These are phyloP conservation scores for Plebejus melissa DNA, from an alignment of 2,888 invertebrate genomes.

Conservation along the genomic window DNA sequence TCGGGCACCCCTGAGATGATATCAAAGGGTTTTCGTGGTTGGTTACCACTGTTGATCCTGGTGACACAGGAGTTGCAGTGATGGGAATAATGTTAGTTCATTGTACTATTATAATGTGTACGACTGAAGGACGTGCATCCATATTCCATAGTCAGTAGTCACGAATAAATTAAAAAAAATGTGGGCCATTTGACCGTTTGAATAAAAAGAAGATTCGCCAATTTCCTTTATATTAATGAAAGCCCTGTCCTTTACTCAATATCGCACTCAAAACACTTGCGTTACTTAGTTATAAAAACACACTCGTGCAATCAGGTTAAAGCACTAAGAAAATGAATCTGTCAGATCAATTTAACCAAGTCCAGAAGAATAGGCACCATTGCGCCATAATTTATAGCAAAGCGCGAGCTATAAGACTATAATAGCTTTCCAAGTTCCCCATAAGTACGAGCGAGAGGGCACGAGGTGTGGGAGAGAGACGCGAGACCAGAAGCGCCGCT, in stretches of 20 bases:
- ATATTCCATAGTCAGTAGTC: no score
- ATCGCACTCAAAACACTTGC: not conserved
- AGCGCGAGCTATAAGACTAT: slow-evolving; percentile 64
- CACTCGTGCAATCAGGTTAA: slow-evolving; percentile 18
- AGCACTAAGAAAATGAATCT: slow-evolving; percentile 49
- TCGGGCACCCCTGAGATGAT: no score
- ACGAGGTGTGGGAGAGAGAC: slow-evolving; percentile 51
- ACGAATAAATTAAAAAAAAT: no score
- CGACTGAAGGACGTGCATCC: no score
- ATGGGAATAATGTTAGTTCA: no score
- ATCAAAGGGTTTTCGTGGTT: no score
- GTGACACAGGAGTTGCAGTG: no score
- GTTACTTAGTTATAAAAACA: not conserved
- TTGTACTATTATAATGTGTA: no score
- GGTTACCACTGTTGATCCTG: no score
- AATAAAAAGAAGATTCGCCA: not conserved
- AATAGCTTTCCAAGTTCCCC: slow-evolving; percentile 73
- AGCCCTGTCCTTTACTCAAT: not conserved
- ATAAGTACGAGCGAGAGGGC: slow-evolving; percentile 52
- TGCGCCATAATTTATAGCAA: slow-evolving; percentile 74
- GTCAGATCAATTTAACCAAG: slow-evolving; percentile 55
- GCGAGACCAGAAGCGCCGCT: slow-evolving; percentile 76
- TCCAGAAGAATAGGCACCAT: slow-evolving; percentile 69
- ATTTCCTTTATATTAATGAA: not conserved
- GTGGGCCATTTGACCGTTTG: no score